Percentiles rank a stretch among this genome's conserved stretches.
Evolutionary conservation across 2,888 invertebrate genomes (phyloP).

Genomic region (Microplitis manilae): DNA sequence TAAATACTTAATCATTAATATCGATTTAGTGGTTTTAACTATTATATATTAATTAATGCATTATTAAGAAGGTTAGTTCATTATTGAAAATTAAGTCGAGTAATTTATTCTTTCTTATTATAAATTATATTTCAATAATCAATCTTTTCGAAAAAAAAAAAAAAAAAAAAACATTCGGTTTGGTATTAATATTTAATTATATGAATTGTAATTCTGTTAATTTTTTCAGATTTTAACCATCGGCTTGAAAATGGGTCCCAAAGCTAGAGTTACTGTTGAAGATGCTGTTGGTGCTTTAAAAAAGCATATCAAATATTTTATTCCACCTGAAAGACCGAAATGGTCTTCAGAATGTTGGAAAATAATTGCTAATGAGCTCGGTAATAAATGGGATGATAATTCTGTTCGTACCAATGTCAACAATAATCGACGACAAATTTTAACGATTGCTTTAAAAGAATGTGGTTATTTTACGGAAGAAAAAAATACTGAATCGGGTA

Average conservation of each 20-base stretch:
- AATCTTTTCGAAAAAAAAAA: no score
- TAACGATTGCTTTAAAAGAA: constrained; percentile 1
- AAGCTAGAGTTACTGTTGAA: background rate
- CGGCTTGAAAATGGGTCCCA: background rate
- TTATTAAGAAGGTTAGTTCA: background rate
- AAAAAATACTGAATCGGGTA: background rate
- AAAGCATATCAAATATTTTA: constrained; percentile 10
- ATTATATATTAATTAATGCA: background rate
- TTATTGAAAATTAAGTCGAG: background rate
- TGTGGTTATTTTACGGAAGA: constrained; percentile 1
- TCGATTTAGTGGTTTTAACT: background rate
- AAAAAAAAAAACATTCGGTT: background rate
- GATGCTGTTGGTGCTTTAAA: background rate
- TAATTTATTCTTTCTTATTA: no score
- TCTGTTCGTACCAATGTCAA: constrained; percentile 3
- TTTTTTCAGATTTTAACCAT: background rate
- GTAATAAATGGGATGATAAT: background rate
- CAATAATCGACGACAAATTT: background rate
- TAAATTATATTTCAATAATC: background rate
- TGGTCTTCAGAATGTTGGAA: background rate
- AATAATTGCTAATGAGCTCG: background rate
- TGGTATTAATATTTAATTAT: background rate
- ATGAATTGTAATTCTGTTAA: background rate
- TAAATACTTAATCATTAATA: background rate
- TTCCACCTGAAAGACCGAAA: background rate